Conservation (phyloP, 2,113 vertebrate species). For the Anhinga rufa region DNA sequence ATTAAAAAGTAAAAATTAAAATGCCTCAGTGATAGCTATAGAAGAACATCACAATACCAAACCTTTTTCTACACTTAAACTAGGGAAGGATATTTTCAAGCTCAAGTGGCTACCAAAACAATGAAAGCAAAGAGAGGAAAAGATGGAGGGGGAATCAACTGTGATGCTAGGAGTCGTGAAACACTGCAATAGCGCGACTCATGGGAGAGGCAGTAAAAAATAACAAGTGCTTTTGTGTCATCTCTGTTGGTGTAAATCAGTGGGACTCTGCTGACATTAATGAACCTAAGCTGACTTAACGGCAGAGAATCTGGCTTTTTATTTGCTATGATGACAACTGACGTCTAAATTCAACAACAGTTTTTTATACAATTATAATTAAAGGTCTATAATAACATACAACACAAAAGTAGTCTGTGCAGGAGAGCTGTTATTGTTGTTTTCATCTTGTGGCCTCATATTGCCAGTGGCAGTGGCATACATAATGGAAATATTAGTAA, state of each 20-base stretch:
- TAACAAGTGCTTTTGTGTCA: not conserved
- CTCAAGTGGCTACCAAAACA: not conserved
- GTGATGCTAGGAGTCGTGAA: not conserved
- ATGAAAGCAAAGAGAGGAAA: not conserved
- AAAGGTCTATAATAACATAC: not conserved
- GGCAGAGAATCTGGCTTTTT: not conserved
- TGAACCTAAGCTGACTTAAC: not conserved
- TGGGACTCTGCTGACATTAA: not conserved
- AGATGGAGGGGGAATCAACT: not conserved
- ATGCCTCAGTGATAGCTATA: not conserved
- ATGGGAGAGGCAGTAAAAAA: constrained; percentile 17
- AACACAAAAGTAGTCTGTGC: not conserved
- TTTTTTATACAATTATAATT: not conserved
- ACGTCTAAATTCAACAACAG: not conserved
- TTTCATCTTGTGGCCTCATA: constrained; percentile 15
- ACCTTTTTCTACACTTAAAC: not conserved
- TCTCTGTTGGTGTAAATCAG: not conserved
- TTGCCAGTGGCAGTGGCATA: constrained; percentile 24
- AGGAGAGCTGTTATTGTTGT: not conserved
- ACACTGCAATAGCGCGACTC: not conserved
- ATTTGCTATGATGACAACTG: not conserved
- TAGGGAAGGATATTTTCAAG: not conserved
- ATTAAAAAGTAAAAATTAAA: constrained; percentile 23
- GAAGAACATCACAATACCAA: not conserved
- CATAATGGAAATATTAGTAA: constrained; percentile 45